phyloP scores from a whole-genome alignment of 2,888 invertebrate genomes.

The Oscheius onirici region DNA sequence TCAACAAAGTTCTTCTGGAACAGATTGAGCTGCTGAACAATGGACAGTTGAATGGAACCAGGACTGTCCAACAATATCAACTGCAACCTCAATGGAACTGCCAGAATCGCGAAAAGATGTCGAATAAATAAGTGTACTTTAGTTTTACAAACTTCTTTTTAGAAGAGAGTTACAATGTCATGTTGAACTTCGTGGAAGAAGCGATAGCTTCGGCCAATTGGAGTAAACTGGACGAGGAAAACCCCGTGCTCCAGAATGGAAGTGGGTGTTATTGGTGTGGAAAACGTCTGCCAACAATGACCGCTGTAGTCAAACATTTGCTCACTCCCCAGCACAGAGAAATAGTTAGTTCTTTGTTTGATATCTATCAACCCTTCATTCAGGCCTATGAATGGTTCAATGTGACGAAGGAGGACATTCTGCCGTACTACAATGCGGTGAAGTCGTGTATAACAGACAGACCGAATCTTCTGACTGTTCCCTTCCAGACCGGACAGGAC shows the following conservation, averaged over 20 bases:
- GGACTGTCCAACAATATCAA: not conserved
- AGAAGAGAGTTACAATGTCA: not conserved
- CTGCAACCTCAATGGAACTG: not conserved
- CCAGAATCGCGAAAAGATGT: not conserved
- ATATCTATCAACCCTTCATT: not conserved
- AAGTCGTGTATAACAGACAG: not conserved
- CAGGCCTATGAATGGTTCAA: not conserved
- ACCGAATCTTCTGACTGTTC: not conserved
- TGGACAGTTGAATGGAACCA: not conserved
- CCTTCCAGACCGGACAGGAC: constrained; percentile 16
- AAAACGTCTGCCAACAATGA: not conserved
- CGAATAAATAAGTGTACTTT: not conserved
- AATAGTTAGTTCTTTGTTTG: not conserved
- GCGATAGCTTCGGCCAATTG: not conserved
- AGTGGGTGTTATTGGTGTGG: not conserved
- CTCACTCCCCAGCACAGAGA: not conserved
- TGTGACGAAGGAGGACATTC: not conserved
- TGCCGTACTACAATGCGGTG: not conserved
- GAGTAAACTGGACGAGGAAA: constrained; percentile 7
- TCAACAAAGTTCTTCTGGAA: not conserved
- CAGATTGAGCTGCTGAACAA: not conserved
- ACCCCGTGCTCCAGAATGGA: not conserved
- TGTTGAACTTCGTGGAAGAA: not conserved
- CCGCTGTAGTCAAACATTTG: not conserved
- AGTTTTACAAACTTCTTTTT: not conserved